phyloP scores from a whole-genome alignment of 2,113 vertebrate species.

The Ranitomeya imitator region DNA sequence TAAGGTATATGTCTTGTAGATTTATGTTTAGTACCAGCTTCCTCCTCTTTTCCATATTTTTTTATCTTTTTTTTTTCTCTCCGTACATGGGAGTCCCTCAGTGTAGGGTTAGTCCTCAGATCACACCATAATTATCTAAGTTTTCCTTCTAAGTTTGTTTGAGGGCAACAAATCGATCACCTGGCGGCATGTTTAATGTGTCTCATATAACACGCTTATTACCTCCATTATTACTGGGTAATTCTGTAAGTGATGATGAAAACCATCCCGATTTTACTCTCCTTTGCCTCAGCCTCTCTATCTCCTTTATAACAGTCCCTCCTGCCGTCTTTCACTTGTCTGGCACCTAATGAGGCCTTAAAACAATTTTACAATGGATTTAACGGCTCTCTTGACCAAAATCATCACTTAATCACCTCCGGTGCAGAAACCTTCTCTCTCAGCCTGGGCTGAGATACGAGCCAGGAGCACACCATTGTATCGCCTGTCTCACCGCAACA shows the following conservation, averaged over 20 bases:
- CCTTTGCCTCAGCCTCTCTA: constrained; percentile 6
- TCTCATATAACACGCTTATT: neutral
- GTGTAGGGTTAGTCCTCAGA: too few relatives aligned
- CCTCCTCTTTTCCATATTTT: neutral
- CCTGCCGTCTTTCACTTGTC: constrained; percentile 37
- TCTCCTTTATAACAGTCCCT: constrained; percentile 35
- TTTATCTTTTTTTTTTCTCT: neutral
- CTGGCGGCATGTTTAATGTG: neutral
- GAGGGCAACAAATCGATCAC: neutral
- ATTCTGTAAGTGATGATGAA: constrained; percentile 4
- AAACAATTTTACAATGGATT: constrained; percentile 56
- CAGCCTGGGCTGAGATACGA: constrained; percentile 18
- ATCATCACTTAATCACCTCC: constrained; percentile 53
- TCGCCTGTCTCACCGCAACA: neutral
- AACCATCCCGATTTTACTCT: neutral
- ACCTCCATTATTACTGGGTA: neutral
- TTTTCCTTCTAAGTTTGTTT: neutral
- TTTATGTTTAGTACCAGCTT: neutral
- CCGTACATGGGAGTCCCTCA: neutral
- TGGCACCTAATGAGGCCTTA: constrained; percentile 52
- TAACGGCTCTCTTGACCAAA: constrained; percentile 53
- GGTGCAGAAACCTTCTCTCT: constrained; percentile 33
- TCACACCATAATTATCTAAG: too few relatives aligned
- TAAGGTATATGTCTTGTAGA: neutral
- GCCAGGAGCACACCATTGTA: neutral